Base-by-base conservation (phyloP, 2,113 vertebrate genomes). In the Irena cyanogastra region DNA sequence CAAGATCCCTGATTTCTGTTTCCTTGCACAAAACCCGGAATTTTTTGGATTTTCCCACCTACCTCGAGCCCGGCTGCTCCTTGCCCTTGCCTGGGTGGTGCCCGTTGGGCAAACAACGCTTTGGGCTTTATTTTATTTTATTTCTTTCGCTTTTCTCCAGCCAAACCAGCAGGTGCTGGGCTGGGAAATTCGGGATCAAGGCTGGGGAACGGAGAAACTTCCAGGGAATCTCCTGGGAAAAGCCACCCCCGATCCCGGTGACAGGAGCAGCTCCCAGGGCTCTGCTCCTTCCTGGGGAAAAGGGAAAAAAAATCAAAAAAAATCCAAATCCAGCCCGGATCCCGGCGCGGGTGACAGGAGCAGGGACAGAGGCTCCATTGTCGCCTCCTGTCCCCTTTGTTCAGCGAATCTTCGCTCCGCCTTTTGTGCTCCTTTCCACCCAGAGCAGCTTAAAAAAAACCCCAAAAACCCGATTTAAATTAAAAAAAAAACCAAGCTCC, bases 201-300 rank as follows among this genome's bases (percentile, higher is more conserved):
- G 72, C 45, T 41, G 3, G 5, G 18, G 37, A 66, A 39, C 11
- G 65, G 45, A 53, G 49, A 39, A 35, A 61, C 49, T 26, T 10
- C 45, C 13, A 20, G 19, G 53, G 30, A 8, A 14, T n/a, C 33
- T 6, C 77, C 41, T 5, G 3, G 3, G 20, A 37, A 24, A 28
- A 56, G 1, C 4, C 49, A 6, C n/a, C n/a, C 66, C 44, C 28
- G 11, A 0, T 1, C 7, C 28, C 33, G 14, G 39, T 7, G 69
- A 10, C 16, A 33, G 39, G 35, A 69, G 68, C 59, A 63, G 50
- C 31, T 23, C 3, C 11, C 1, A 1, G 2, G 11, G 27, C 14
- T 9, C 39, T 30, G 49, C 65, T 61, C 50, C 61, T n/a, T 41
- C 8, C 26, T n/a, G 6, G 2, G 3, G 33, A 21, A 21, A 41